Base-by-base conservation (phyloP, 2,888 invertebrate species). In the Syritta pipiens region DNA sequence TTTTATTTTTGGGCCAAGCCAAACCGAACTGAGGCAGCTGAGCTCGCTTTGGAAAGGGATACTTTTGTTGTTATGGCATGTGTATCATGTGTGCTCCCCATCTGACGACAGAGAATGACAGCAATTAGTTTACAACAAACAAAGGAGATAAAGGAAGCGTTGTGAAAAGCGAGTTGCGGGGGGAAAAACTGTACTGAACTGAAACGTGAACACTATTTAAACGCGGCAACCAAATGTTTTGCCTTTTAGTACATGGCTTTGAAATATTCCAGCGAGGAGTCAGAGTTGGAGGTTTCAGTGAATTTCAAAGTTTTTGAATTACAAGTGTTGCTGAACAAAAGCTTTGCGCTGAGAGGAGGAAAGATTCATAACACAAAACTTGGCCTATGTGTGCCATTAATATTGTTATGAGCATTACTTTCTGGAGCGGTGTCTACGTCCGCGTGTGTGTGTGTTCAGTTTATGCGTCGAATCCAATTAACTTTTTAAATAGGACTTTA, bases 71-170 rank as follows among this genome's bases (percentile, higher is more conserved):
- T 42, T 72, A 49, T 79, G 55, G 60, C 49, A 60, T 72, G 46
- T 67, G 46, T 65, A 71, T 77, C 63, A 30, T 77, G 59, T 77
- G 53, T 49, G 20, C 10, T 28, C 10, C 46, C 22, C 55, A 67
- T 62, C 44, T 59, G 74, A 79, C 53, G 65, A 74, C 74, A 74
- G 51, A 59, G 60, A 68, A 72, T 79, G 79, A 74, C 74, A 74
- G 74, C 79, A 79, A 79, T 79, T 79, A 79, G 79, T 79, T 79
- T 62, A 57, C 48, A 62, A 48, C 59, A 79, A 79, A 79, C 77
- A 72, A 72, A 79, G 60, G 72, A 48, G 46, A 44, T 20, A 51
- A 32, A 42, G 44, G 44, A 32, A 28, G 7, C 26, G 37, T 17
- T 37, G 37, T 19, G 2, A 20, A 19, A 37, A 24, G 24, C 6